These are phyloP conservation scores for Entomobrya multifasciata DNA, from an alignment of 2,888 invertebrate species.

Conservation along the genomic window DNA sequence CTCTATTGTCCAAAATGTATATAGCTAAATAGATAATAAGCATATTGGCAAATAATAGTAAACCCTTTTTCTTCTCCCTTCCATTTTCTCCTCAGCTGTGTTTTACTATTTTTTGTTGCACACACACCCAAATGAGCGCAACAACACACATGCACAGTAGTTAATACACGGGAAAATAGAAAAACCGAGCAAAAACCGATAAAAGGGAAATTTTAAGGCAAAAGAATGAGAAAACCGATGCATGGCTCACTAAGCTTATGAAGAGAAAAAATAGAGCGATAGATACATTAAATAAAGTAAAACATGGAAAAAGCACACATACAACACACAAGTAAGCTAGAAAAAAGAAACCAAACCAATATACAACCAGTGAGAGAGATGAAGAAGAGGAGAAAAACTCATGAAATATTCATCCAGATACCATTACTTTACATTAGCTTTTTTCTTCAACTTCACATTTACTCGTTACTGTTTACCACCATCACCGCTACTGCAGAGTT, in stretches of 20 bases:
- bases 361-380: not conserved
- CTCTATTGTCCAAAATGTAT: not conserved
- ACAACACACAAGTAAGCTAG: slow-evolving; percentile 33
- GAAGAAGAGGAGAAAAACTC: slow-evolving; percentile 66
- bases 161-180: slow-evolving; percentile 26
- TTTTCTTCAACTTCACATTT: slow-evolving; percentile 59
- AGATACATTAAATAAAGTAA: slow-evolving; percentile 45
- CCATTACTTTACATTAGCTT: slow-evolving; percentile 74
- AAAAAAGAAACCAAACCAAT: no score
- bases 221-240: slow-evolving; percentile 32
- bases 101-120: no score
- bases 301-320: not conserved
- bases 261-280: slow-evolving; percentile 14
- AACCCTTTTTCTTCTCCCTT: not conserved
- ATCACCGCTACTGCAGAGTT: not conserved
- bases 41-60: slow-evolving; percentile 18
- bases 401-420: slow-evolving; percentile 76
- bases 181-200: slow-evolving; percentile 49
- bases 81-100: not conserved
- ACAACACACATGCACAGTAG: no score
- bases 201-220: slow-evolving; percentile 49
- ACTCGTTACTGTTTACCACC: slow-evolving; percentile 43
- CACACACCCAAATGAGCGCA: not conserved
- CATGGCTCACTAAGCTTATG: slow-evolving; percentile 44
- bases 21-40: not conserved